Base-by-base conservation (phyloP, 2,888 invertebrate genomes). In the Lypha dubia region DNA sequence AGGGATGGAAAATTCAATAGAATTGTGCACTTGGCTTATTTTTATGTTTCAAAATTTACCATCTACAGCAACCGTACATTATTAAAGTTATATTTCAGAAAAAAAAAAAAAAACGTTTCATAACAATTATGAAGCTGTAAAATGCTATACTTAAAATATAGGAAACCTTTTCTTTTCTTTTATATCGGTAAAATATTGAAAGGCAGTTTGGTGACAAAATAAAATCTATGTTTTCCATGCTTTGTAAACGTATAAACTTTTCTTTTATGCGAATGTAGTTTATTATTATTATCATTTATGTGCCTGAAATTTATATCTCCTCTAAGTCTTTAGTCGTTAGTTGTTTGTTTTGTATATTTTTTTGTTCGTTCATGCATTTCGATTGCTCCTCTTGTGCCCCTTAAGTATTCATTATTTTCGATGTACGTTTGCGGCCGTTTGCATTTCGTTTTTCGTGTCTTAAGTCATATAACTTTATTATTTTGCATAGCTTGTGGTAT, bases 381-480 rank as follows among this genome's bases (percentile, higher is more conserved):
- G 17, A 32, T 28, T 28, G 28, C 17, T 67, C 5, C 11, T 70
- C 11, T 3, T 41, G 13, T 58, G 38, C 17, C 51, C 41, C 22
- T n/a, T n/a, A 41, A 62, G 22, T 13, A 35, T 17, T 56, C 15
- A 15, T 17, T 58, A 46, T 32, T 35, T 49, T 60, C 24, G 22
- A n/a, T 70, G 38, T 41, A 9, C 22, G 24, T 58, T 24, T 53
- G 20, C 5, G 15, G 46, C 20, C 35, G 35, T 76, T n/a, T n/a
- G 46, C 24, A 35, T 73, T 67, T 49, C 71, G 67, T 56, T 77
- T 80, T 73, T 73, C 68, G 80, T 81, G 63, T 84, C 84, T 81
- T 84, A 84, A 84, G 84, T 81, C 83, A 80, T 80, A 80, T 83
- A 83, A 83, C 80, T 85, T 85, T 83, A 85, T 85, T 83, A 85